Evolutionary conservation across 2,888 invertebrate genomes (phyloP).

Genomic region (Formica aserva): DNA sequence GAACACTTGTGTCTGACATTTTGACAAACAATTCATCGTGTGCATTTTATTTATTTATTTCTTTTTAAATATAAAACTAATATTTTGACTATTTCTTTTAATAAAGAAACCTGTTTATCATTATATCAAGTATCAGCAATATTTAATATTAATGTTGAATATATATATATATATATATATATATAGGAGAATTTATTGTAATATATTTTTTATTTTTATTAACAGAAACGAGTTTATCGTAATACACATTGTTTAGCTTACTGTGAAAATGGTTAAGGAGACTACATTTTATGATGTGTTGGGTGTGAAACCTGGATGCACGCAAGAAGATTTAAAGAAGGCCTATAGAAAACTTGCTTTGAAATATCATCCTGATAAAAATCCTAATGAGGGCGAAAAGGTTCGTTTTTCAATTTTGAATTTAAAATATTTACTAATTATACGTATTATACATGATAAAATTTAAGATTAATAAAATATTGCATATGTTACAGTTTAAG

Average conservation of each 20-base stretch:
- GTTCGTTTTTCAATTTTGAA: constrained; percentile 80
- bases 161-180: too few species aligned
- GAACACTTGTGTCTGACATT: background rate
- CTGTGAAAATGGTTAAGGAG: constrained; percentile 96
- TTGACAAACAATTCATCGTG: background rate
- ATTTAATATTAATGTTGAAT: background rate
- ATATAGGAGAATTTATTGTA: constrained; percentile 1
- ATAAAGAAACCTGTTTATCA: background rate
- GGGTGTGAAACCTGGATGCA: constrained; percentile 95
- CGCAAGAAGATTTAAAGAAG: constrained; percentile 97
- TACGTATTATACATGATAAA: background rate
- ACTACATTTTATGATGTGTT: constrained; percentile 97
- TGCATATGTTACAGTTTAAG: constrained; percentile 90
- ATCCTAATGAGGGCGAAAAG: constrained; percentile 98
- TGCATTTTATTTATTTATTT: background rate
- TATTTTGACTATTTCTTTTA: background rate
- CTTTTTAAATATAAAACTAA: background rate
- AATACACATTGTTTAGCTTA: constrained; percentile 19
- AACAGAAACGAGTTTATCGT: constrained; percentile 55
- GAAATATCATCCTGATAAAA: constrained; percentile 99
- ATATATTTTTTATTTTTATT: constrained; percentile 31
- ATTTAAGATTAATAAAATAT: constrained; percentile 3
- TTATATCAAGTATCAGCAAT: background rate
- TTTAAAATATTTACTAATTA: background rate
- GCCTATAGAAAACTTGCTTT: constrained; percentile 98